These are phyloP conservation scores for Linyphia triangularis DNA, from an alignment of 2,888 invertebrate species.

Conservation along the genomic window DNA sequence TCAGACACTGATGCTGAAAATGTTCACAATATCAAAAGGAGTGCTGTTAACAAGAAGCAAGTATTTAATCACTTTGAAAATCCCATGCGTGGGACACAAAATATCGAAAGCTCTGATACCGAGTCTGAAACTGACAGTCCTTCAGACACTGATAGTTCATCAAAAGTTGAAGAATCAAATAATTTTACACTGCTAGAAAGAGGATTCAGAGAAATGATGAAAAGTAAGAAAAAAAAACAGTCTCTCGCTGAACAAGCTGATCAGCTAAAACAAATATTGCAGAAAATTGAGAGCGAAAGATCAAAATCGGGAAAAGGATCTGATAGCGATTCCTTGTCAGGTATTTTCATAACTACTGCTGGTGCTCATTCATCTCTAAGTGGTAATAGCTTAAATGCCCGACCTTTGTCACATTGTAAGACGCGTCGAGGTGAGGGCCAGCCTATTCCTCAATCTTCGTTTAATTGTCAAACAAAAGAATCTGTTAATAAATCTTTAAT, in stretches of 20 bases:
- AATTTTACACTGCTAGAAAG: not conserved
- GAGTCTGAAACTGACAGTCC: too few species aligned
- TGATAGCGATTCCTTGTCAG: too few species aligned
- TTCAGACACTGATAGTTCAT: constrained; percentile 8
- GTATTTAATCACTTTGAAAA: too few species aligned
- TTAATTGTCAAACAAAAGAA: not conserved
- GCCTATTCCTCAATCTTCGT: not conserved
- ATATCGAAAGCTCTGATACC: not conserved
- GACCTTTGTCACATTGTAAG: not conserved
- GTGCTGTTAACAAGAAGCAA: too few species aligned
- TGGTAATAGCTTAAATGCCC: not conserved
- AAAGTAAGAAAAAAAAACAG: not conserved
- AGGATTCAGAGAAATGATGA: not conserved
- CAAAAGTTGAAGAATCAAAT: not conserved
- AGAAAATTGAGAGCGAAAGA: not conserved
- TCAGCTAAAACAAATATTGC: not conserved
- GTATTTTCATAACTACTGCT: not conserved
- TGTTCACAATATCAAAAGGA: too few species aligned
- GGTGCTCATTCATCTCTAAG: not conserved
- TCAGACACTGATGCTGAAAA: too few species aligned
- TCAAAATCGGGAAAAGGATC: not conserved
- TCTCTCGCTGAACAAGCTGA: not conserved
- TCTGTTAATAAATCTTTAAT: not conserved
- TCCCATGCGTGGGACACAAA: too few species aligned
- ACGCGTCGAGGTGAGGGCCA: not conserved